A percentile compares a stretch with the other conserved stretches of the same genome.
phyloP scores from a whole-genome alignment of 2,113 vertebrate species.

The Peromyscus californicus region DNA sequence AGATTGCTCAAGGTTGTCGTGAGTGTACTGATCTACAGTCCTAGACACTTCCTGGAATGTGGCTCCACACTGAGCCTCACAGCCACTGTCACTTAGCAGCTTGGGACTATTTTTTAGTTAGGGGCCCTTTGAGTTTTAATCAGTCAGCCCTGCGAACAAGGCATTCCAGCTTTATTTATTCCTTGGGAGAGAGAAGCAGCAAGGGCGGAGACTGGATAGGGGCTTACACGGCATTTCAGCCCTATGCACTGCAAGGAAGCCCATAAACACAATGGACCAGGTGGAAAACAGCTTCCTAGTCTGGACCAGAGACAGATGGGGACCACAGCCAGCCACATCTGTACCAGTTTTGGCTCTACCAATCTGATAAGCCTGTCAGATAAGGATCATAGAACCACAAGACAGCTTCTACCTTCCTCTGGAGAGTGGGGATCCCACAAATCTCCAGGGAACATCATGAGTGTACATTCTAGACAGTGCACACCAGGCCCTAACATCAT shows the following conservation, averaged over 20 bases:
- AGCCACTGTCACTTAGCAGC: background rate
- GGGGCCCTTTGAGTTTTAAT: background rate
- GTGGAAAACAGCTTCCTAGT: background rate
- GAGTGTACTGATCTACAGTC: background rate
- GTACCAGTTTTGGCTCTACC: background rate
- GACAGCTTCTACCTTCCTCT: background rate
- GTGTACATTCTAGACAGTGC: background rate
- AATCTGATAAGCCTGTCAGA: background rate
- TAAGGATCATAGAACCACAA: background rate
- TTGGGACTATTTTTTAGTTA: background rate
- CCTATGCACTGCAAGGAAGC: background rate
- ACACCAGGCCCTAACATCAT: background rate
- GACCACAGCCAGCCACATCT: background rate
- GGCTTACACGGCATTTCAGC: background rate
- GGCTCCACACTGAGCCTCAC: background rate
- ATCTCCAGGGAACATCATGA: background rate
- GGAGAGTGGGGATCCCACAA: background rate
- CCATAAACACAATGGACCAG: background rate
- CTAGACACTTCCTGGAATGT: background rate
- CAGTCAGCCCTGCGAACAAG: background rate
- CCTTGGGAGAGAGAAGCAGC: background rate
- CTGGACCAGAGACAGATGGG: background rate
- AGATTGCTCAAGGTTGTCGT: background rate
- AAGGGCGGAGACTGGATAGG: background rate
- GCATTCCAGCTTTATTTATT: background rate